Evolutionary conservation across 2,888 invertebrate species (phyloP), one percentile per base, ranked within the genome.

Genomic region (Tanytarsus gracilentus): DNA sequence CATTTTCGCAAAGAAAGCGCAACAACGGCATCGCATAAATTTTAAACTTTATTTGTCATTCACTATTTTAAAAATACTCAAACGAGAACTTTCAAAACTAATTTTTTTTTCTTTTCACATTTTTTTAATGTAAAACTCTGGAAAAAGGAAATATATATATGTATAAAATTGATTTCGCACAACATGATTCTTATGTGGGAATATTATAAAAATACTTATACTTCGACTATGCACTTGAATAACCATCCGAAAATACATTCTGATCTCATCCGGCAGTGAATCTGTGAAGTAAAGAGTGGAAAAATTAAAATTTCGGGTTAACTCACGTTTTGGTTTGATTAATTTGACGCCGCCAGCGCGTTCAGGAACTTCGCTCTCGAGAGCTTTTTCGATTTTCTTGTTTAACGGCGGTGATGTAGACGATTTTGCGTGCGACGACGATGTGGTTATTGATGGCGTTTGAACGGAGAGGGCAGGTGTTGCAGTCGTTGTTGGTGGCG

Each of bases 321-420:
- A 88, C 92, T 88, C 86, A 94, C 93, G 88, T 82, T 89, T 90
- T 65, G 86, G 86, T 79, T 90, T 89, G 68, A 92, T 91, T 65
- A 91, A 76, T 78, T 93, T 93, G 66, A 90, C 87, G 65, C 85
- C 80, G 65, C 88, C 89, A 30, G 86, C 86, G 71, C 86, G 83
- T 69, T 88, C 88, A 36, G 80, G 75, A 1, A 68, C 65, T 64
- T 74, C 71, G 53, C 71, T 68, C 67, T 70, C 77, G 63, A 75
- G 68, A 58, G 71, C 71, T 68, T 73, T 78, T 64, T 79, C 71
- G 56, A 82, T 72, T 71, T 87, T 88, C 76, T 93, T 94, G 70
- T 90, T 90, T 39, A 82, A 80, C 11, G 85, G 82, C 75, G 76
- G 62, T 73, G 39, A n/a, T 14, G 44, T 36, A 14, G 63, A 33